Evolutionary conservation across 2,113 vertebrate species (phyloP).

Genomic region (Lipophrys pholis): DNA sequence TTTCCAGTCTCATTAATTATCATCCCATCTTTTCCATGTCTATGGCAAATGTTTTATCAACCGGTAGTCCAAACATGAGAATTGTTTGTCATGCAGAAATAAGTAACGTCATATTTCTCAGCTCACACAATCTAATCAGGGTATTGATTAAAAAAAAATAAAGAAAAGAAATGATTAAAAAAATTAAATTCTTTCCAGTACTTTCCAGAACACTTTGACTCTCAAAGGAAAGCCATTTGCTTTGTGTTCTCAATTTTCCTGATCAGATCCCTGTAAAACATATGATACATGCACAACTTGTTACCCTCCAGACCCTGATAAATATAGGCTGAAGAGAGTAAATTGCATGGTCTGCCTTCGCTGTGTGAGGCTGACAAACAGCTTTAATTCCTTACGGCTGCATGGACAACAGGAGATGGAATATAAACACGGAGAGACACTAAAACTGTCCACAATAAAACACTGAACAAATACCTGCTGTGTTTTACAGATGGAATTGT

Average conservation of each 20-base stretch:
- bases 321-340: conserved; percentile 72
- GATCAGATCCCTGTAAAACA: conserved; percentile 31
- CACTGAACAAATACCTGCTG: conserved; percentile 63
- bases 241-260: background rate
- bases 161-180: too few relatives aligned
- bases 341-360: conserved; percentile 65
- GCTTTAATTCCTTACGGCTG: conserved; percentile 74
- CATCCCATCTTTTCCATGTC: background rate
- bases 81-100: too few relatives aligned
- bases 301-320: conserved; percentile 62
- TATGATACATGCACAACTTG: conserved; percentile 25
- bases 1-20: background rate
- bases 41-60: background rate
- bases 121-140: too few relatives aligned
- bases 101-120: too few relatives aligned
- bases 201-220: too few relatives aligned
- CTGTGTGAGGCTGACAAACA: conserved; percentile 70
- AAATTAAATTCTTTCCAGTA: too few relatives aligned
- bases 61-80: background rate
- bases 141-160: too few relatives aligned
- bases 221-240: too few relatives aligned
- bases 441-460: conserved; percentile 70
- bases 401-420: conserved; percentile 63
- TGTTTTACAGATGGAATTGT: conserved; percentile 58
- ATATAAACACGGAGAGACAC: conserved; percentile 64